Evolutionary conservation across 1,140 invertebrate species (phyloP).

Genomic region (Drosophila nasuta): DNA sequence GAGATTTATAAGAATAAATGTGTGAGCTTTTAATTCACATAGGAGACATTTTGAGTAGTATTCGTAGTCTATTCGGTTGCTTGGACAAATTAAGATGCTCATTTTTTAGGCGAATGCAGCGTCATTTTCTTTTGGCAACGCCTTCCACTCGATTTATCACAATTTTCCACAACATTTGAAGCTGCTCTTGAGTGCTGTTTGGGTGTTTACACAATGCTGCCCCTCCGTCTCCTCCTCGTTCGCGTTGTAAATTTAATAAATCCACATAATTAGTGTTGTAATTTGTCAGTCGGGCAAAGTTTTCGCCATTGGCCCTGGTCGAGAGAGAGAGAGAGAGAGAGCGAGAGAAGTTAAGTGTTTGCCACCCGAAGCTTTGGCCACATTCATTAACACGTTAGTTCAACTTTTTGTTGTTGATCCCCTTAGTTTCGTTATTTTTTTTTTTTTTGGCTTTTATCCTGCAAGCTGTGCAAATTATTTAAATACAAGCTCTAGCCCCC

Average conservation of each 20-base stretch:
- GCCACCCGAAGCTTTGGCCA: constrained; percentile 33
- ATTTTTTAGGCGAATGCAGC: constrained; percentile 16
- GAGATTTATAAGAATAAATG: constrained; percentile 14
- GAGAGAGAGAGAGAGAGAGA: no score
- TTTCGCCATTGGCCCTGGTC: neutral
- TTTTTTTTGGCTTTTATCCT: neutral
- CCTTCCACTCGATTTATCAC: constrained; percentile 18
- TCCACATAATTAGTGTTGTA: constrained; percentile 55
- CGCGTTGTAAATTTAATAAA: constrained; percentile 39
- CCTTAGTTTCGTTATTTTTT: no score
- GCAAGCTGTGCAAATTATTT: constrained; percentile 39
- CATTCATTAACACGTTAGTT: constrained; percentile 62
- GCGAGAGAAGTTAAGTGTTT: constrained; percentile 18
- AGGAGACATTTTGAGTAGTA: neutral
- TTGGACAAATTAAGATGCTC: constrained; percentile 9
- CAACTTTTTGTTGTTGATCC: constrained; percentile 31
- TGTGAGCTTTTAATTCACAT: constrained; percentile 11
- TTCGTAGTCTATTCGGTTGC: neutral
- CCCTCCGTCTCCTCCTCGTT: neutral
- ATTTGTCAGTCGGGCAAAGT: constrained; percentile 47
- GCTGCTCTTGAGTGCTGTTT: neutral
- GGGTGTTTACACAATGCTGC: neutral
- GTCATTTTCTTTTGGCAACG: constrained; percentile 7
- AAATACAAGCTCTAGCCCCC: constrained; percentile 33
- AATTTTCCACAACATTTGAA: constrained; percentile 15